phyloP scores from a whole-genome alignment of 2,888 invertebrate genomes.

The Morpho deidamia region DNA sequence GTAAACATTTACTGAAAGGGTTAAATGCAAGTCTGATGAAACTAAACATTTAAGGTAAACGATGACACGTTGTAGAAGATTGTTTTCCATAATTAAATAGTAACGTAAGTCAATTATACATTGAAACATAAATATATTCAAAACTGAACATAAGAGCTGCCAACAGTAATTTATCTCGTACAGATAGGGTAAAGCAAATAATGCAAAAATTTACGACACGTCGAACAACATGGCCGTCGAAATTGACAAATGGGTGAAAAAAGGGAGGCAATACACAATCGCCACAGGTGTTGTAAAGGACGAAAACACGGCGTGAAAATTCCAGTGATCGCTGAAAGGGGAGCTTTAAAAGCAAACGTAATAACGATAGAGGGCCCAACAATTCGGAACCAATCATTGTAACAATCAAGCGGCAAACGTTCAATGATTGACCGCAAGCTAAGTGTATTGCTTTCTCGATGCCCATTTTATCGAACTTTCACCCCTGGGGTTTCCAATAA shows the following conservation, averaged over 20 bases:
- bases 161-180: constrained; percentile 1
- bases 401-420: constrained; percentile 33
- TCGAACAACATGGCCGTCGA: constrained; percentile 41
- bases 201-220: constrained; percentile 57
- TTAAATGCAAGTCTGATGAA: too few species aligned
- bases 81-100: too few species aligned
- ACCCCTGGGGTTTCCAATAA: constrained; percentile 17
- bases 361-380: constrained; percentile 13
- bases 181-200: constrained; percentile 39
- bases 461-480: constrained; percentile 31
- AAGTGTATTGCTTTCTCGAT: constrained; percentile 39
- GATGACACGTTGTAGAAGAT: too few species aligned
- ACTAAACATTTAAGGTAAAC: too few species aligned
- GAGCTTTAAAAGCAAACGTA: constrained; percentile 10
- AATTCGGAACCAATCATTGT: constrained; percentile 36
- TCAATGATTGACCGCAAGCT: constrained; percentile 36
- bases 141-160: too few species aligned
- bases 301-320: constrained; percentile 29
- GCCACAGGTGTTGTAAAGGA: constrained; percentile 48
- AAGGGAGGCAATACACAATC: constrained; percentile 30
- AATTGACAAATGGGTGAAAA: constrained; percentile 46
- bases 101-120: too few species aligned
- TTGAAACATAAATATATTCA: too few species aligned
- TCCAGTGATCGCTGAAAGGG: constrained; percentile 18
- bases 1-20: too few species aligned